Percentiles rank a stretch among this genome's conserved stretches.
Evolutionary conservation across 2,797 vertebrate genomes (phyloP).

Genomic region (Pelobates cultripes): DNA sequence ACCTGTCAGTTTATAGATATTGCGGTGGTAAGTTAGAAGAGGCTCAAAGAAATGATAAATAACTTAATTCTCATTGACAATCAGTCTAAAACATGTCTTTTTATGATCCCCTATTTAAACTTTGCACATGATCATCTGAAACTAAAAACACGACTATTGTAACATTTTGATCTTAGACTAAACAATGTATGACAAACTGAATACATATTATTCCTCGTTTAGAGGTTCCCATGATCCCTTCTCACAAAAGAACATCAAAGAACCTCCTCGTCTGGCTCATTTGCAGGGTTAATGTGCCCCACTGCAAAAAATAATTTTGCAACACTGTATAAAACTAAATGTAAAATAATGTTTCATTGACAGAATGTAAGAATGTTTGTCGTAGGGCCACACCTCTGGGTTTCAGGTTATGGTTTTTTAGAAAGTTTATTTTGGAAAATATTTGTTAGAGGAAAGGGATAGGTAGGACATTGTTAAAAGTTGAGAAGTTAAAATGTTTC

Average conservation of each 20-base stretch:
- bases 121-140: conserved; percentile 13
- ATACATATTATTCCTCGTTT: conserved; percentile 19
- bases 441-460: no score
- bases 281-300: conserved; percentile 9
- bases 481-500: no score
- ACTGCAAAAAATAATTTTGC: no score
- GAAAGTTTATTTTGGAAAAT: no score
- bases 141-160: conserved; percentile 33
- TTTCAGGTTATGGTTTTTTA: no score
- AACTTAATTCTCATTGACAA: neutral
- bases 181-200: conserved; percentile 44
- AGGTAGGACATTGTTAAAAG: no score
- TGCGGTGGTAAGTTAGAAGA: neutral
- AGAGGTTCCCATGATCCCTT: conserved; percentile 27
- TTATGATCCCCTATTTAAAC: conserved; percentile 31
- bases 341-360: no score
- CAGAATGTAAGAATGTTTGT: no score
- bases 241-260: conserved; percentile 41
- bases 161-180: conserved; percentile 50
- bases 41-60: neutral
- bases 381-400: no score
- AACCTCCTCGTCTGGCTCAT: conserved; percentile 32
- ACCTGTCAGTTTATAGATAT: neutral
- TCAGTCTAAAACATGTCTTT: neutral
- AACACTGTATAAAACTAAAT: no score